These are phyloP conservation scores for Mesorhabditis belari DNA, from an alignment of 2,888 invertebrate species.

Conservation along the genomic window DNA sequence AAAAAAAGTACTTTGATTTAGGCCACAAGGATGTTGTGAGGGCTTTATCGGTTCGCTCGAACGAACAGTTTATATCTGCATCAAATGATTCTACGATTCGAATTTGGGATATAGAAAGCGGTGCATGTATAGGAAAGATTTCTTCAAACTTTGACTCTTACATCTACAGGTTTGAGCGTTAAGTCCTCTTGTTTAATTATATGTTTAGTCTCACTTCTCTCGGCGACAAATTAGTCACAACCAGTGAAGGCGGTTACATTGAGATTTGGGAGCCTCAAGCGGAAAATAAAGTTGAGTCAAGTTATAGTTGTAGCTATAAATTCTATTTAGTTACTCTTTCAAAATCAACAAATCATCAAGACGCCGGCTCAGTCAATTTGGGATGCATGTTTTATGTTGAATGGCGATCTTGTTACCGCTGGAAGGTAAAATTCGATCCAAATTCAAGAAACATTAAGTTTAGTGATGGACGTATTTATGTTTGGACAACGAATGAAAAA, in stretches of 20 bases:
- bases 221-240: constrained; percentile 24
- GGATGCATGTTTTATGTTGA: constrained; percentile 72
- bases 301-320: not conserved
- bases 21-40: constrained; percentile 90
- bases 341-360: constrained; percentile 56
- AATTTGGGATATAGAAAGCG: constrained; percentile 72
- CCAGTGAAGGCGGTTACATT: constrained; percentile 40
- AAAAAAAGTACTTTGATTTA: constrained; percentile 42
- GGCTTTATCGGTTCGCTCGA: constrained; percentile 67
- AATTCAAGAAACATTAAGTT: too few relatives aligned
- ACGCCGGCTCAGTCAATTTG: constrained; percentile 84
- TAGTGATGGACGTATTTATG: constrained; percentile 78
- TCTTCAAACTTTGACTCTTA: constrained; percentile 30
- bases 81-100: constrained; percentile 83
- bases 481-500: constrained; percentile 71
- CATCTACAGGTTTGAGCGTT: constrained; percentile 34
- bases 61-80: constrained; percentile 76
- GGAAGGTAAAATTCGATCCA: constrained; percentile 59
- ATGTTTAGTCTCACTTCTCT: constrained; percentile 18
- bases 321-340: constrained; percentile 1
- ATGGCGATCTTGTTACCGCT: constrained; percentile 84
- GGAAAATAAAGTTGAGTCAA: not conserved
- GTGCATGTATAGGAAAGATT: constrained; percentile 66
- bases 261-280: constrained; percentile 30
- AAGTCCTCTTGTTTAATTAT: not conserved